These are phyloP conservation scores for Sebastiscus albofasciatus DNA, from an alignment of 2,797 vertebrate species.

Conservation along the genomic window DNA sequence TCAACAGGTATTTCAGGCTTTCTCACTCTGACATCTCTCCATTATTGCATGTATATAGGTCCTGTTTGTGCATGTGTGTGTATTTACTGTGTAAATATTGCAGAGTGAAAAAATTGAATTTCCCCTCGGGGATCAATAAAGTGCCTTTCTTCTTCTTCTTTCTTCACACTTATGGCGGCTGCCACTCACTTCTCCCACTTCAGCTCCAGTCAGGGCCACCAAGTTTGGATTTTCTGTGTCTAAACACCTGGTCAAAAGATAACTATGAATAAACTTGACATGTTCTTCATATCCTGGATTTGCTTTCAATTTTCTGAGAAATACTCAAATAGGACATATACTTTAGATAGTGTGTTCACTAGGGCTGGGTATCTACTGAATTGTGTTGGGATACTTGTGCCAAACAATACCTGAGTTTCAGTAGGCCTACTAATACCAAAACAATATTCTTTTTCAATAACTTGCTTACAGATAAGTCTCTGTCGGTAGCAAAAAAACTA, in stretches of 20 bases:
- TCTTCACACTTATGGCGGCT: background rate
- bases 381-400: background rate
- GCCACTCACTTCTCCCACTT: background rate
- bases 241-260: background rate
- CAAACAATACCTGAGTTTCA: too few relatives aligned
- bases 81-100: too few relatives aligned
- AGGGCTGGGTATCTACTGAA: background rate
- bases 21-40: background rate
- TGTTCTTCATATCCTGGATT: background rate
- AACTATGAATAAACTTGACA: background rate
- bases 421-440: too few relatives aligned
- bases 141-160: too few relatives aligned
- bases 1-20: background rate
- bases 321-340: background rate
- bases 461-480: fast-evolving
- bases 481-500: too few relatives aligned
- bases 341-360: background rate
- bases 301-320: background rate
- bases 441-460: too few relatives aligned
- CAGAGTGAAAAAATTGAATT: too few relatives aligned
- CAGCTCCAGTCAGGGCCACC: background rate
- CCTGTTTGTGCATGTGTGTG: too few relatives aligned
- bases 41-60: too few relatives aligned
- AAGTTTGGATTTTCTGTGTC: background rate
- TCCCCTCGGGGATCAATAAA: too few relatives aligned